Evolutionary conservation across 2,888 invertebrate genomes (phyloP), one percentile per base, ranked within the genome.

Genomic region (Drosophila affinis): DNA sequence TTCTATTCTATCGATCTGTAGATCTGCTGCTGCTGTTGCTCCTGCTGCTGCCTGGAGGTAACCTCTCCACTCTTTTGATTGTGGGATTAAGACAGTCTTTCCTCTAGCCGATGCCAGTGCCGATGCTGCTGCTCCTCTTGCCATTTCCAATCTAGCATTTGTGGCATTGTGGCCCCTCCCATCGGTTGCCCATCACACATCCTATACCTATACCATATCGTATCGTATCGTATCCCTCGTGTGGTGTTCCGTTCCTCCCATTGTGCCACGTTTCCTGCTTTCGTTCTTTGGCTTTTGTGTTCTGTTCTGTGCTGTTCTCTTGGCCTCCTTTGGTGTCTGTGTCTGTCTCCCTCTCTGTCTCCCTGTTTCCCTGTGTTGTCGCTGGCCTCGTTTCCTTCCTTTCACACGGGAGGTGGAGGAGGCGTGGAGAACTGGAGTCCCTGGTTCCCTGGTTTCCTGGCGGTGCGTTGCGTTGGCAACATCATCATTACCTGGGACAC

Each of bases 201-300:
- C 21, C 45, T 48, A 44, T 67, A 7, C 63, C 49, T 64, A 56
- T 14, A n/a, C 14, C 29, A 29, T 29, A 29, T 29, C 29, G 9
- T 29, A 29, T 27, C 27, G 4, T 21, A 12, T 34, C 34, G 34
- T 34, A 34, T 68, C 59, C 69, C 78, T 72, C 69, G 73, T 80
- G 75, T 75, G 78, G 81, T 77, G 78, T 2, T 14, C 34, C 75
- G 39, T 39, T 14, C 39, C 39, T 78, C 83, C 67, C 78, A 83
- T 83, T 85, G 86, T 83, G 82, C 75, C 75, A 72, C 83, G 78
- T 80, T 86, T 83, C 86, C 83, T 85, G 83, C 84, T 77, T 64
- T 67, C 14, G 14, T 39, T 39, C 39, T 39, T 39, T 39, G 39
- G 39, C 39, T 39, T 39, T 39, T 39, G 39, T 14, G 83, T 82